phyloP scores from a whole-genome alignment of 2,113 vertebrate genomes.

The Peromyscus maniculatus region DNA sequence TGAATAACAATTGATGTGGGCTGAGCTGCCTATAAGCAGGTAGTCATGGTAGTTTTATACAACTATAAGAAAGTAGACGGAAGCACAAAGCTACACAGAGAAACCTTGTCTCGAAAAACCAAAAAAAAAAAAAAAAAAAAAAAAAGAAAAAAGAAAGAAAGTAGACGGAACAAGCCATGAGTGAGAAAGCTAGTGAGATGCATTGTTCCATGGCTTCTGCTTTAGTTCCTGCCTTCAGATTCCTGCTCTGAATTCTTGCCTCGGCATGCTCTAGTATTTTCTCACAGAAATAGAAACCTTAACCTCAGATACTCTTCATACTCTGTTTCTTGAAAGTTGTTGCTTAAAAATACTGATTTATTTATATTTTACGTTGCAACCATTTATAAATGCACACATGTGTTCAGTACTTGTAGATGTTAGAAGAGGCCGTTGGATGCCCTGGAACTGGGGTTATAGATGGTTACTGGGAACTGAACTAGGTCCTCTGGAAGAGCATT shows the following conservation, averaged over 20 bases:
- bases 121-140: too few relatives aligned
- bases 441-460: not conserved
- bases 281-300: not conserved
- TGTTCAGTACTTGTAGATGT: not conserved
- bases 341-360: not conserved
- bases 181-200: not conserved
- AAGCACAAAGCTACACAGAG: too few relatives aligned
- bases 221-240: not conserved
- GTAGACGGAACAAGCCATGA: too few relatives aligned
- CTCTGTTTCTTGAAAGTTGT: not conserved
- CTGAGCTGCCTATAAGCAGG: not conserved
- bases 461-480: not conserved
- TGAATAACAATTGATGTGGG: not conserved
- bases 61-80: not conserved
- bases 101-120: too few relatives aligned
- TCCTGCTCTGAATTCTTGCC: not conserved
- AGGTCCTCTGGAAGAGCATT: not conserved
- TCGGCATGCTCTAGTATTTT: too few relatives aligned
- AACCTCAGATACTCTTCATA: too few relatives aligned
- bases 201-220: not conserved
- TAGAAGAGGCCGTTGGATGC: not conserved
- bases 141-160: not conserved
- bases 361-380: not conserved
- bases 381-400: not conserved
- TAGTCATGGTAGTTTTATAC: not conserved